phyloP scores from a whole-genome alignment of 2,113 vertebrate genomes.

The Micronycteris hirsuta region DNA sequence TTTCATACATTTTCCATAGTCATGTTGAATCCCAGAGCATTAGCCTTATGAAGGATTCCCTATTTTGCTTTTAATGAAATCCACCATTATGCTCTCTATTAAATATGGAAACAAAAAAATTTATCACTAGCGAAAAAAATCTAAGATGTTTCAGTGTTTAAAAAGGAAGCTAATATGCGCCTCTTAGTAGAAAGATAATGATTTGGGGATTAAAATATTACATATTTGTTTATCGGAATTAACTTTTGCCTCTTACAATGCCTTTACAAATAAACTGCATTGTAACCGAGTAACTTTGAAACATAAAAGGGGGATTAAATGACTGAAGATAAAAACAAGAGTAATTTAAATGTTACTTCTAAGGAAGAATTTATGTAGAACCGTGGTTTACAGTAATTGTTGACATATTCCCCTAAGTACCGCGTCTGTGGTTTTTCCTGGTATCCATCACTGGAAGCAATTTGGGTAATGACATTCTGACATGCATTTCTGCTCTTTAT shows the following conservation, averaged over 20 bases:
- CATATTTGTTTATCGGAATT: constrained; percentile 14
- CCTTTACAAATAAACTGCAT: constrained; percentile 51
- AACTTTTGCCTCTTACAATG: background rate
- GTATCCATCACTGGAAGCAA: constrained; percentile 81
- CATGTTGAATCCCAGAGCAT: background rate
- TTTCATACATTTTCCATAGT: background rate
- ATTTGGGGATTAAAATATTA: constrained; percentile 9
- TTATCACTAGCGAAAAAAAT: constrained; percentile 31
- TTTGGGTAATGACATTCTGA: constrained; percentile 80
- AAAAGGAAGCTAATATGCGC: background rate
- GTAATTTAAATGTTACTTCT: constrained; percentile 33
- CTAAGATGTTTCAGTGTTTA: background rate
- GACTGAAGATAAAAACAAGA: constrained; percentile 44
- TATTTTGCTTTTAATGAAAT: constrained; percentile 38
- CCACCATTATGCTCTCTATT: background rate
- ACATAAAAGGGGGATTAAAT: constrained; percentile 43
- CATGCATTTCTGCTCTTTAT: constrained; percentile 75
- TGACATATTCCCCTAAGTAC: constrained; percentile 68
- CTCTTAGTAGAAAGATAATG: constrained; percentile 44
- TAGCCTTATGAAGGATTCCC: constrained; percentile 30
- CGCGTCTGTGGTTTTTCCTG: constrained; percentile 76
- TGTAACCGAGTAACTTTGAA: constrained; percentile 46
- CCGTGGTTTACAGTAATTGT: constrained; percentile 69
- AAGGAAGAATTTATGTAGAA: constrained; percentile 49
- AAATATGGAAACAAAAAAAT: constrained; percentile 26